These are phyloP conservation scores for Aphelenchoides avenae DNA, from an alignment of 1,140 invertebrate genomes.

Conservation along the genomic window DNA sequence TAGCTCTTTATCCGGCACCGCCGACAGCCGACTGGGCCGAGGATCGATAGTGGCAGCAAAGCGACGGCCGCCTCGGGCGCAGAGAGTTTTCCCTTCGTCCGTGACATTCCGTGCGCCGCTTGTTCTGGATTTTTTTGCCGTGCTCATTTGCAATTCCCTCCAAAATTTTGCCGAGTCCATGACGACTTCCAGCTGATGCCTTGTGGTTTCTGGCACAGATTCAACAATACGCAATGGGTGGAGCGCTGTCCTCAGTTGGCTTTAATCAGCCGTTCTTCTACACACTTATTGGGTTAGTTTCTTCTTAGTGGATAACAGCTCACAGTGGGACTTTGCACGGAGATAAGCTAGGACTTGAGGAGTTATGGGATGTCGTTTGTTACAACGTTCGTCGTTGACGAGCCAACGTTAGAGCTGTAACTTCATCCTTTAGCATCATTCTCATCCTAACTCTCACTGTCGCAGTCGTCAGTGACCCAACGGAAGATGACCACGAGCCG, in stretches of 20 bases:
- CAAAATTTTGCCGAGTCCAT: too few relatives aligned
- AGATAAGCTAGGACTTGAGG: background rate
- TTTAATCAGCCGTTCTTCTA: constrained; percentile 47
- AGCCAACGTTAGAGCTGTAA: constrained; percentile 4
- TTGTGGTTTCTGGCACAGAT: too few relatives aligned
- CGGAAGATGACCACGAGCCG: background rate
- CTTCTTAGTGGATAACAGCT: background rate
- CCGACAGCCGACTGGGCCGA: too few relatives aligned
- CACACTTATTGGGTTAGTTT: constrained; percentile 36
- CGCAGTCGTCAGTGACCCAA: constrained; percentile 8
- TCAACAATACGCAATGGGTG: constrained; percentile 32
- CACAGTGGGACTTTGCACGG: background rate
- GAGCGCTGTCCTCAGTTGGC: constrained; percentile 18
- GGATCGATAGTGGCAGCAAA: too few relatives aligned
- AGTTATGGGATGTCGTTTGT: background rate
- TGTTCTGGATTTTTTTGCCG: too few relatives aligned
- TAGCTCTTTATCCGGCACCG: too few relatives aligned
- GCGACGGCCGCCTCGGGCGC: too few relatives aligned
- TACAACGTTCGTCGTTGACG: background rate
- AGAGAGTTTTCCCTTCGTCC: too few relatives aligned
- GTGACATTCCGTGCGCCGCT: too few relatives aligned
- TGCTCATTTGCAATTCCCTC: too few relatives aligned
- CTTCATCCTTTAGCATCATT: constrained; percentile 26
- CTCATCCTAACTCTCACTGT: constrained; percentile 18
- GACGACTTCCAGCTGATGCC: too few relatives aligned